Evolutionary conservation across 2,113 vertebrate genomes (phyloP).

Genomic region (Lycaon pictus): DNA sequence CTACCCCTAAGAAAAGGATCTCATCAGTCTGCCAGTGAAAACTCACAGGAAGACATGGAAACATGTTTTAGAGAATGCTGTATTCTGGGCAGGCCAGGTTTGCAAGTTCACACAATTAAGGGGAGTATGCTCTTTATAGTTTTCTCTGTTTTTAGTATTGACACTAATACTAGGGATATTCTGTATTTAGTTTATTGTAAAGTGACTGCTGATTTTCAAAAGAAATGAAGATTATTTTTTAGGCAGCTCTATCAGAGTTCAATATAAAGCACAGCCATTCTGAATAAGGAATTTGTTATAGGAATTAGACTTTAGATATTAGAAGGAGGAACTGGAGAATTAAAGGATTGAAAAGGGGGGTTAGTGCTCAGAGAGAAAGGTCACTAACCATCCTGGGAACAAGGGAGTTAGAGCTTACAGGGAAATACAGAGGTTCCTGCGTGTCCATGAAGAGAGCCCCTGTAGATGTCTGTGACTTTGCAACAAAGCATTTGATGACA

Average conservation of each 20-base stretch:
- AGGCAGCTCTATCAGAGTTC: background rate
- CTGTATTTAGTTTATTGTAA: background rate
- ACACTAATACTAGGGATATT: background rate
- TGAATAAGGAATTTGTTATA: background rate
- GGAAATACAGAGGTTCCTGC: background rate
- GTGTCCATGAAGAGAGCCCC: background rate
- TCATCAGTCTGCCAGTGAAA: background rate
- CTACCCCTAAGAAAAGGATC: conserved; percentile 21
- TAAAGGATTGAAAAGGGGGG: background rate
- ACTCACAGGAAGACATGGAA: background rate
- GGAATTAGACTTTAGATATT: background rate
- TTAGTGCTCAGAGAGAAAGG: background rate
- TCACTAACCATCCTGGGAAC: background rate
- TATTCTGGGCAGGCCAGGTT: background rate
- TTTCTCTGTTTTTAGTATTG: background rate
- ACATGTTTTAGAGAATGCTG: background rate
- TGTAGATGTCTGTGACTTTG: background rate
- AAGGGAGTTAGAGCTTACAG: background rate
- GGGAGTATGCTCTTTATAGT: background rate
- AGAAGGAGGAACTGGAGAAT: background rate
- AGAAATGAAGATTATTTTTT: background rate
- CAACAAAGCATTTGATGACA: background rate
- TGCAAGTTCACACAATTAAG: background rate
- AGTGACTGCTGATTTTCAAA: background rate
- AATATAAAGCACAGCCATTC: background rate